phyloP scores from a whole-genome alignment of 1,140 invertebrate genomes.

The Platyura marginata region DNA sequence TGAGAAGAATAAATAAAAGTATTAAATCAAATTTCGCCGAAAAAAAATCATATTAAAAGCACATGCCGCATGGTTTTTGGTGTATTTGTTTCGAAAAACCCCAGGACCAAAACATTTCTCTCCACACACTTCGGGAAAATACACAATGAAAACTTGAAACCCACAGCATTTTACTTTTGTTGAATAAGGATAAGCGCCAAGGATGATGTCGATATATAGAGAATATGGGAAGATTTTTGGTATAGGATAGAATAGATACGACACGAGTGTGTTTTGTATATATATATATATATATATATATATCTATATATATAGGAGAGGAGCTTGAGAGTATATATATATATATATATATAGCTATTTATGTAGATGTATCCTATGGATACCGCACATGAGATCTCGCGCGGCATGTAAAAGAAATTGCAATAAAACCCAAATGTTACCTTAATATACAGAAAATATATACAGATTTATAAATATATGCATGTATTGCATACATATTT shows the following conservation, averaged over 20 bases:
- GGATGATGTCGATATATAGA: neutral
- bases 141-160: neutral
- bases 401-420: slow-evolving; percentile 3
- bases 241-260: too few species aligned
- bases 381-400: neutral
- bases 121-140: too few species aligned
- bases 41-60: slow-evolving; percentile 3
- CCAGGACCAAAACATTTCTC: too few species aligned
- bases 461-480: neutral
- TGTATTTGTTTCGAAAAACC: too few species aligned
- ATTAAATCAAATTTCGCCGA: slow-evolving; percentile 2
- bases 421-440: slow-evolving; percentile 4
- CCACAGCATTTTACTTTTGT: neutral
- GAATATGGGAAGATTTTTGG: too few species aligned
- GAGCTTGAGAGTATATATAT: too few species aligned
- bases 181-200: neutral
- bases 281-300: neutral
- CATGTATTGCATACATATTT: neutral
- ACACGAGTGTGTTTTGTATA: too few species aligned
- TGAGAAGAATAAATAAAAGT: slow-evolving; percentile 2
- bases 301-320: neutral
- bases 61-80: slow-evolving; percentile 2
- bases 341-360: too few species aligned
- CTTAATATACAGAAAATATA: slow-evolving; percentile 4
- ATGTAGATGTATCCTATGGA: neutral